A percentile compares a stretch with the other conserved stretches of the same genome.
These are phyloP conservation scores for Cranoglanis bouderius DNA, from an alignment of 2,113 vertebrate species.

Conservation along the genomic window DNA sequence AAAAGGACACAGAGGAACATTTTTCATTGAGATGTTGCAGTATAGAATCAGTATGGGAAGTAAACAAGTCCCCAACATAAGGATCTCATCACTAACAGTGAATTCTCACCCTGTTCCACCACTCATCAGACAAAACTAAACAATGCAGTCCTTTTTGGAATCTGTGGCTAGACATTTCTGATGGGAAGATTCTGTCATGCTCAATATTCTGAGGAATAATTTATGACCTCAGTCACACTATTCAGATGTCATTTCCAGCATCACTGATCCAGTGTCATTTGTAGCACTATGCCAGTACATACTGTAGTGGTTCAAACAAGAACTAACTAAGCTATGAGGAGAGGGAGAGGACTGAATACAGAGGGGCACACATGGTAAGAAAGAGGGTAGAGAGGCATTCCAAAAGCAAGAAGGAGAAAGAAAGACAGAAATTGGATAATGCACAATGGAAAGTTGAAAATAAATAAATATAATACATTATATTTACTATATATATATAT, in stretches of 20 bases:
- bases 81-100: neutral
- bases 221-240: neutral
- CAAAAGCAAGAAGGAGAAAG: neutral
- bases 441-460: too few species aligned
- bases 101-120: too few species aligned
- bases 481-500: too few species aligned
- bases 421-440: too few species aligned
- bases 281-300: neutral
- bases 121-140: neutral
- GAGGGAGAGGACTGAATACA: neutral
- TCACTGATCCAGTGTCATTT: neutral
- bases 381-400: neutral
- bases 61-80: too few species aligned
- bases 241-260: neutral
- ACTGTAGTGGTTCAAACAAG: neutral
- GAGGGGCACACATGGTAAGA: neutral
- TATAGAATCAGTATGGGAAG: too few species aligned
- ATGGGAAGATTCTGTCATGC: slow-evolving; percentile 15
- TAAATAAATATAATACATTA: too few species aligned
- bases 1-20: neutral
- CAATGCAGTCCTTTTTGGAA: slow-evolving; percentile 18
- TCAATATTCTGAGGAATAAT: neutral
- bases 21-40: too few species aligned
- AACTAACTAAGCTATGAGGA: neutral
- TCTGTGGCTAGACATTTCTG: neutral